Evolutionary conservation across 1,140 invertebrate genomes (phyloP).

Genomic region (Sarcophaga peregrina): DNA sequence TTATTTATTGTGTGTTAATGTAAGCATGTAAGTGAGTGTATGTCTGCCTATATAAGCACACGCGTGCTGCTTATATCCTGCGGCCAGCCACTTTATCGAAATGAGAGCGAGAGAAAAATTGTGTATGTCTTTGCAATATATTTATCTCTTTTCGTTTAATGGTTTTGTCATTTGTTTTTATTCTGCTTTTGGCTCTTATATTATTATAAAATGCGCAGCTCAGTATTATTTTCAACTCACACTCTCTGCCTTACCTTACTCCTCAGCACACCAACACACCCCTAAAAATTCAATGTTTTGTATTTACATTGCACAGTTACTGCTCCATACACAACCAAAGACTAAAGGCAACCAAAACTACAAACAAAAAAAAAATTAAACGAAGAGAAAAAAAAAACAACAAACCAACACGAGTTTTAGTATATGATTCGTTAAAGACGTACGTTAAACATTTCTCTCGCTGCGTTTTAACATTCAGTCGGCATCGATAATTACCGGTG

Average conservation of each 20-base stretch:
- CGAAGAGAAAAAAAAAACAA: not conserved
- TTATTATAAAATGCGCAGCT: slow-evolving; percentile 41
- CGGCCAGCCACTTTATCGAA: not conserved
- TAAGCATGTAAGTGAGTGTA: not conserved
- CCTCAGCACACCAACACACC: slow-evolving; percentile 26
- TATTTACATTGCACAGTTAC: too few relatives aligned
- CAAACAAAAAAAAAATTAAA: not conserved
- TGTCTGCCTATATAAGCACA: slow-evolving; percentile 19
- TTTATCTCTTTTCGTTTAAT: slow-evolving; percentile 6
- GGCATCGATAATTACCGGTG: slow-evolving; percentile 66
- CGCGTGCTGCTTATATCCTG: slow-evolving; percentile 40
- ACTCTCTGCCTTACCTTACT: slow-evolving; percentile 40
- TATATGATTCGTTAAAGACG: slow-evolving; percentile 51
- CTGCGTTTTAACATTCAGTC: slow-evolving; percentile 66
- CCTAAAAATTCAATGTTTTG: too few relatives aligned
- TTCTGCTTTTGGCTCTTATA: not conserved
- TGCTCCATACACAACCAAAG: not conserved
- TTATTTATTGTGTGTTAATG: not conserved
- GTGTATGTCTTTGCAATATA: not conserved
- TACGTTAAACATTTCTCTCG: slow-evolving; percentile 61
- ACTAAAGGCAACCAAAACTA: not conserved
- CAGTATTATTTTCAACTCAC: slow-evolving; percentile 20
- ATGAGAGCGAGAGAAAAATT: not conserved
- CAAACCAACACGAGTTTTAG: slow-evolving; percentile 27
- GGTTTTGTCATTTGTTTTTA: slow-evolving; percentile 3